A percentile compares a stretch with the other conserved stretches of the same genome.
These are phyloP conservation scores for Drosophila ficusphila DNA, from an alignment of 1,140 invertebrate genomes.

Conservation along the genomic window DNA sequence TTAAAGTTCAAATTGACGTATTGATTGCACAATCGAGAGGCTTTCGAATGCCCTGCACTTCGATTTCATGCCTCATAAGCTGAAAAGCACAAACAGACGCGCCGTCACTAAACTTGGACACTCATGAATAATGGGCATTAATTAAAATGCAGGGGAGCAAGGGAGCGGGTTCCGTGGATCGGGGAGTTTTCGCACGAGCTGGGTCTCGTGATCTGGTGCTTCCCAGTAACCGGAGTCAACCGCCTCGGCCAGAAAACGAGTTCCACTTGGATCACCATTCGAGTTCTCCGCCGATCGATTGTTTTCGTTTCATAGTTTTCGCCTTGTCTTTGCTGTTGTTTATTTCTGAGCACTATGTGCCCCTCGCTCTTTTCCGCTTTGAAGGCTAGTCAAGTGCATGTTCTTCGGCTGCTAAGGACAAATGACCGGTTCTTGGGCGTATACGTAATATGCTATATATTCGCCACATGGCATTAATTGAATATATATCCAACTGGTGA, in stretches of 20 bases:
- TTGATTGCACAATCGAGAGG: conserved; percentile 31
- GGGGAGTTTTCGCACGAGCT: conserved; percentile 66
- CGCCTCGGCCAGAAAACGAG: conserved; percentile 27
- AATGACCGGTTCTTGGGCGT: conserved; percentile 64
- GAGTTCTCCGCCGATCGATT: conserved; percentile 48
- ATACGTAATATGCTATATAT: conserved; percentile 37
- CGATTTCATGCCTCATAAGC: conserved; percentile 42
- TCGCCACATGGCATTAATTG: conserved; percentile 15
- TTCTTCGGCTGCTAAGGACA: conserved; percentile 68
- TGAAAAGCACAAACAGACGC: conserved; percentile 30
- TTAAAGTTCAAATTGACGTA: no score
- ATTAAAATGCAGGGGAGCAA: conserved; percentile 23
- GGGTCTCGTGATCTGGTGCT: conserved; percentile 72
- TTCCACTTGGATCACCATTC: conserved; percentile 33
- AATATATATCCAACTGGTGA: conserved; percentile 14
- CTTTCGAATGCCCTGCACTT: conserved; percentile 22
- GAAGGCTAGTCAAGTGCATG: conserved; percentile 79
- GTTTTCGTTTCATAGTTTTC: conserved; percentile 8
- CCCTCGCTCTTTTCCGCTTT: conserved; percentile 22
- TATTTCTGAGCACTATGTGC: conserved; percentile 18
- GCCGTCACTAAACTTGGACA: conserved; percentile 21
- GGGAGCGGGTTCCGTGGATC: conserved; percentile 10
- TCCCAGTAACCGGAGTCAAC: conserved; percentile 49
- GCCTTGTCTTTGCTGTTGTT: conserved; percentile 20
- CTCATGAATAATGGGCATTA: conserved; percentile 57